Percentiles rank a stretch among this genome's conserved stretches.
Evolutionary conservation across 2,113 vertebrate genomes (phyloP).

Genomic region (Echinops telfairi): DNA sequence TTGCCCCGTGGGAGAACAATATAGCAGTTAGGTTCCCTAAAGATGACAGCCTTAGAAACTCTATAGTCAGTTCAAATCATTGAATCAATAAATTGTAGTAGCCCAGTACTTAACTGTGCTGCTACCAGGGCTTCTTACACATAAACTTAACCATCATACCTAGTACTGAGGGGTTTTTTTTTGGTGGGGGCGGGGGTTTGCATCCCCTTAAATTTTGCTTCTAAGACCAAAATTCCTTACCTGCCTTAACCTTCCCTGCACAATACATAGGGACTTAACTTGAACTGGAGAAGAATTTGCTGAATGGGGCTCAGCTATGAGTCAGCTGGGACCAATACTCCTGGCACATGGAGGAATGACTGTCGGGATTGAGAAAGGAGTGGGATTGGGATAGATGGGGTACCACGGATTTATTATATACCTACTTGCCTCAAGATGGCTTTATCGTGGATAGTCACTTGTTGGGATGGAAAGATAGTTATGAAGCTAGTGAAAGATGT

Average conservation of each 20-base stretch:
- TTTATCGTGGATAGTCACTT: background rate
- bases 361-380: background rate
- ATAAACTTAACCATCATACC: background rate
- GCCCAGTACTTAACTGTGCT: background rate
- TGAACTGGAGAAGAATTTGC: background rate
- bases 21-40: too few species aligned
- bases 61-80: too few species aligned
- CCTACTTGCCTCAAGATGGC: background rate
- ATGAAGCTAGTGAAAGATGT: background rate
- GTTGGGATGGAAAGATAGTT: background rate
- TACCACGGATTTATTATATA: fast-evolving
- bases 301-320: background rate
- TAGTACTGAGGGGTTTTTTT: background rate
- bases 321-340: background rate
- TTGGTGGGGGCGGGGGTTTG: background rate
- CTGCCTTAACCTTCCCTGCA: background rate
- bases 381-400: background rate
- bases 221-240: background rate
- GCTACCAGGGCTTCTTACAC: background rate
- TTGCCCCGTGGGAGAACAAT: too few species aligned
- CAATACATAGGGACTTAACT: background rate
- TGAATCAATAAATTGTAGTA: background rate
- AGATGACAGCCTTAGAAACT: too few species aligned
- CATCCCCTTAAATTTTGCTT: background rate
- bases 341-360: background rate